Evolutionary conservation across 2,888 invertebrate genomes (phyloP), one percentile per base, ranked within the genome.

Genomic region (Chloromyia formosa): DNA sequence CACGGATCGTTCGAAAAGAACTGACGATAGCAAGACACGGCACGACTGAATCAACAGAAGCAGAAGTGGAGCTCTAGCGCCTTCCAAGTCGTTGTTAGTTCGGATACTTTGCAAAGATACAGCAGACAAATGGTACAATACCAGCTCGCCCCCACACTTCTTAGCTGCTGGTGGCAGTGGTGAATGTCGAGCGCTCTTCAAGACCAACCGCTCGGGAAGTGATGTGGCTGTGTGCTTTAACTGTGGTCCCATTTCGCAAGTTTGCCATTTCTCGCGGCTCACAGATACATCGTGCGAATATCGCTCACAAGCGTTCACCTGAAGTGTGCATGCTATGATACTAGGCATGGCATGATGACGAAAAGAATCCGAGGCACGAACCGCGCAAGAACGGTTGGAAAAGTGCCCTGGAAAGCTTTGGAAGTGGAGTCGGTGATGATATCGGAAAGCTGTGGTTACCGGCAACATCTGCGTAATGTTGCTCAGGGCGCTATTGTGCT

Each of bases 91-190:
- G 27, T 35, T 35, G 27, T 2, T 35, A 35, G 27, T 35, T 7
- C 7, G 7, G 27, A 35, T 35, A 35, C 27, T n/a, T n/a, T n/a
- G n/a, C n/a, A 7, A 35, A 35, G 27, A 35, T 35, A n/a, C n/a
- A n/a, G n/a, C n/a, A n/a, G n/a, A n/a, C n/a, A n/a, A 14, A 14
- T 14, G 12, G 7, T 54, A 27, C 54, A 53, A 53, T 61, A 66
- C 66, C 69, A 54, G 69, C 54, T 58, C 71, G 35, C 56, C 71
- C 71, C 56, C 71, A 71, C 42, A 71, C 56, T 56, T 64, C 58
- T 58, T 56, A 69, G 68, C 27, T 23, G 35, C 16, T 40, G 62
- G 40, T 66, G 66, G 20, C 18, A 20, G 20, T 20, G 16, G 56
- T 20, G 16, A 16, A 53, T 16, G 62, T 18, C 14, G 62, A 62